Conservation (phyloP, 2,113 vertebrate species). For the Mionectes macconnelli region DNA sequence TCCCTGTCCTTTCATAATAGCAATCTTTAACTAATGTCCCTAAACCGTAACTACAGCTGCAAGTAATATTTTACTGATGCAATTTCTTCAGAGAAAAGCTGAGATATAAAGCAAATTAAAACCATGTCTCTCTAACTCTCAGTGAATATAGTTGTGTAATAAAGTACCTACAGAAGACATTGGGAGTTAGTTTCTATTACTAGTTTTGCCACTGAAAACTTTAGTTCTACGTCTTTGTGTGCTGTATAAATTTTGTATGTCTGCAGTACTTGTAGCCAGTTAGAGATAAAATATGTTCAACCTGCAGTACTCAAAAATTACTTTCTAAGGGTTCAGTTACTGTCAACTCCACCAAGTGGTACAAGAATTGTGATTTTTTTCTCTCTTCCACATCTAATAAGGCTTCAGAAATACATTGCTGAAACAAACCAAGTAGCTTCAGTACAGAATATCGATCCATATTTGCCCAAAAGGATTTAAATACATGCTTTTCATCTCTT, state of each 20-base stretch:
- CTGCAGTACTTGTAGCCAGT: not conserved
- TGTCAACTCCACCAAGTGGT: not conserved
- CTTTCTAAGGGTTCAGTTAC: not conserved
- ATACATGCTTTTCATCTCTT: not conserved
- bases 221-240: not conserved
- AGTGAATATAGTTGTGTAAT: not conserved
- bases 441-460: not conserved
- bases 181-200: not conserved
- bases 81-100: not conserved
- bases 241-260: not conserved
- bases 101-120: constrained; percentile 13
- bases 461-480: not conserved
- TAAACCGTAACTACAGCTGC: not conserved
- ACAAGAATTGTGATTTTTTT: not conserved
- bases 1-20: not conserved
- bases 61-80: not conserved
- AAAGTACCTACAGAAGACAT: not conserved
- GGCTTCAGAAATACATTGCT: not conserved
- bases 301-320: not conserved
- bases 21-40: not conserved
- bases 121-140: not conserved
- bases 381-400: not conserved
- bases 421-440: not conserved
- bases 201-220: not conserved
- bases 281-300: not conserved